Base-by-base conservation (phyloP, 2,113 vertebrate species). In the Myrmecophaga tridactyla region DNA sequence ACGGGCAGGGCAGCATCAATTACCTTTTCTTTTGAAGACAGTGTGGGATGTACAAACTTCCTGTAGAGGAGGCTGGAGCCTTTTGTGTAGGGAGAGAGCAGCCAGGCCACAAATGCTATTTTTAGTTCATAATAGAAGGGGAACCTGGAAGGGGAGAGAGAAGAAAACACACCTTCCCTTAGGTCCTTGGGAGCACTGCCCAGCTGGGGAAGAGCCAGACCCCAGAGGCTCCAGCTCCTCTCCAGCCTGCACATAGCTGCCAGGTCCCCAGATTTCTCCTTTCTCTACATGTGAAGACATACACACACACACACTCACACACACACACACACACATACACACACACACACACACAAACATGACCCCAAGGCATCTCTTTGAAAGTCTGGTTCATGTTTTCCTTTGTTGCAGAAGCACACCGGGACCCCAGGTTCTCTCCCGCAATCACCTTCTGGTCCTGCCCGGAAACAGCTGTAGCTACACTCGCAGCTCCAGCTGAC, bases 1-100 rank as follows among this genome's bases (percentile, higher is more conserved):
- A 77, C 65, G 82, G 73, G n/a, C 58, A 58, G 27, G 39, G 21
- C 29, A 31, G 53, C 7, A 78, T n/a, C 31, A 83, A 76, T 98
- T 98, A 99, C 99, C 99, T 99, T 99, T 98, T 99, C 99, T 98
- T 99, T 99, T 96, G 99, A 99, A 98, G 99, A 99, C 94, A 99
- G 98, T 0, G 99, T 99, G 80, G 99, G 99, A 97, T 99, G 99
- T 73, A 99, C 99, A 98, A 99, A 99, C 97, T 99, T 99, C 98
- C 99, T 99, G 97, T 99, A 99, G 0, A 99, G 98, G 76, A 99
- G 99, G 94, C 99, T 99, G 98, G 99, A 99, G 87, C 99, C 99
- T 98, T 99, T 99, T 90, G 99, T 99, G 98, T 99, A 99, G 0
- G 99, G 99, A 92, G 99, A 99, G 87, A 99, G 98, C 96, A 99